Conservation (phyloP, 1,140 invertebrate species). For the Leptinotarsa texana region DNA sequence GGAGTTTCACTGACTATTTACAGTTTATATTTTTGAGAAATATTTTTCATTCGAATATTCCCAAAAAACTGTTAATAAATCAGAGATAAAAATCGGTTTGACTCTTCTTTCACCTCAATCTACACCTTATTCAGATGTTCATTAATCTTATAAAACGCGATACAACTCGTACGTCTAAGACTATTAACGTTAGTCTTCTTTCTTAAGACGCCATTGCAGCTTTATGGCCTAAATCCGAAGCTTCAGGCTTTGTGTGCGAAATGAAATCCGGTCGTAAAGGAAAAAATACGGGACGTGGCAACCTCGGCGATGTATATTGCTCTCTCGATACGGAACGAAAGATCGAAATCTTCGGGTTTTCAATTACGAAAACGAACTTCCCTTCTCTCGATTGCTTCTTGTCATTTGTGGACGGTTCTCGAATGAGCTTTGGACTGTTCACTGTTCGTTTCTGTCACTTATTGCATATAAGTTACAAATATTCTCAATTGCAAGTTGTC, state of each 20-base stretch:
- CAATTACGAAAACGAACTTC: background rate
- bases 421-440: background rate
- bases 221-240: slow-evolving; percentile 4
- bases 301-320: slow-evolving; percentile 5
- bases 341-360: slow-evolving; percentile 9
- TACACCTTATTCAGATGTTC: background rate
- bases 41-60: too few species aligned
- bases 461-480: too few species aligned
- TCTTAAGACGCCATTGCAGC: background rate
- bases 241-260: background rate
- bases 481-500: too few species aligned
- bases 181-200: background rate
- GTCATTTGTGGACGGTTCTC: background rate
- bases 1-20: too few species aligned
- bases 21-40: too few species aligned
- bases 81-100: too few species aligned
- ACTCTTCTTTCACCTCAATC: too few species aligned
- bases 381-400: slow-evolving; percentile 5
- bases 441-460: background rate
- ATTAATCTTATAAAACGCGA: background rate
- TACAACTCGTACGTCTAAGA: background rate
- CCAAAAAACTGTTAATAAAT: too few species aligned
- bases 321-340: background rate
- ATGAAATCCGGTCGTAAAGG: slow-evolving; percentile 15
- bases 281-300: slow-evolving; percentile 14